Base-by-base conservation (phyloP, 2,113 vertebrate species). In the Prolemur simus region DNA sequence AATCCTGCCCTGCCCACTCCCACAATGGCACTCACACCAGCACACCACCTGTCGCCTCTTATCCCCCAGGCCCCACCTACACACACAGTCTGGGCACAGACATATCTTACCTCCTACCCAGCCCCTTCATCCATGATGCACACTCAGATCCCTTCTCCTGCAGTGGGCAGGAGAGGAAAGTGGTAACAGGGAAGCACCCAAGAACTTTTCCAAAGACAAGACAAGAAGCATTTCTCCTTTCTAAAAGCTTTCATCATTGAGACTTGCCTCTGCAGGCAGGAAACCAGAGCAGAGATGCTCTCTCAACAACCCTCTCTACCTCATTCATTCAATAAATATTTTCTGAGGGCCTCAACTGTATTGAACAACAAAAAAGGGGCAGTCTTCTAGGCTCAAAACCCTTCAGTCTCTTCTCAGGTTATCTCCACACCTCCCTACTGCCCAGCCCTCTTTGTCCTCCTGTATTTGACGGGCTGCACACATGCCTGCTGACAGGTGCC, bases 321-420 rank as follows among this genome's bases (percentile, higher is more conserved):
- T 7, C 52, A 4, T 6, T 27, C 58, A 49, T 1, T 2, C 9
- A 2, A 7, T 8, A 14, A 0, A 3, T 12, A 8, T 54, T 34
- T 39, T 11, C 82, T 34, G 45, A 27, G 52, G 73, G 71, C 21
- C 18, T 84, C 39, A n/a, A 7, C 52, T 7, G 20, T 0, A 39
- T 0, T 25, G 23, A 27, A 0, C 18, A 3, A 45, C 66, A 69
- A 29, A 54, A 23, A 66, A 6, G 13, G 14, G n/a, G 39, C n/a
- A 42, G 37, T 25, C 8, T 14, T 2, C 9, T 1, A 1, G 13
- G 25, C 47, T n/a, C 13, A 27, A 89, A 77, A 69, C 27, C 56
- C 34, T 1, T 13, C 13, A 3, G 56, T 34, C 56, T 80, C 29
- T 13, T 42, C 42, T 39, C 25, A 5, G 39, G 18, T 27, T 12